A percentile compares a stretch with the other conserved stretches of the same genome.
Evolutionary conservation across 2,888 invertebrate genomes (phyloP).

Genomic region (Drosophila kambysellisi): DNA sequence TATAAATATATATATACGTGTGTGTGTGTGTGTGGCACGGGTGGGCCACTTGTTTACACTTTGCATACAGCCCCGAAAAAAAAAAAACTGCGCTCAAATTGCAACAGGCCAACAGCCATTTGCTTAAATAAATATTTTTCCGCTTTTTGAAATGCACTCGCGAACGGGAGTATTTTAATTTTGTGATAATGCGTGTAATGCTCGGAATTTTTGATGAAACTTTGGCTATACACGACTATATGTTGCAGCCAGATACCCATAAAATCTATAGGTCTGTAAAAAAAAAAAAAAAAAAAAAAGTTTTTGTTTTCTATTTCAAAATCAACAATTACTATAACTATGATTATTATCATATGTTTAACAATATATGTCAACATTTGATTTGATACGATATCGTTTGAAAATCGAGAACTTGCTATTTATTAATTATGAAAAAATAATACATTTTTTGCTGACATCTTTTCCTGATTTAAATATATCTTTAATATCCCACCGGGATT

Average conservation of each 20-base stretch:
- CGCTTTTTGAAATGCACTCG: slow-evolving; percentile 9
- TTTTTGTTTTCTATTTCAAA: not conserved
- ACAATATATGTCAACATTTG: not conserved
- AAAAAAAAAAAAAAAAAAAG: too few species aligned
- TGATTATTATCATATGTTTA: not conserved
- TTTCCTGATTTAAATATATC: not conserved
- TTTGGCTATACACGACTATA: not conserved
- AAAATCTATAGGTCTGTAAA: too few species aligned
- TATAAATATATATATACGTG: not conserved
- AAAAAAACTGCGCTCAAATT: slow-evolving; percentile 29
- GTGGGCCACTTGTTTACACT: slow-evolving; percentile 65
- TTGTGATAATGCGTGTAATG: not conserved
- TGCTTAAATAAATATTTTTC: slow-evolving; percentile 36
- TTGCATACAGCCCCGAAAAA: slow-evolving; percentile 14
- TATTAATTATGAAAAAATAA: not conserved
- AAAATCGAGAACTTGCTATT: not conserved
- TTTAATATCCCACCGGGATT: rapidly evolving
- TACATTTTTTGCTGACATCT: not conserved
- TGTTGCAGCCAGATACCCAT: not conserved
- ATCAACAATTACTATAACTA: not conserved
- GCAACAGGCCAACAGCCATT: slow-evolving; percentile 36
- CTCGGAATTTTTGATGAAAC: not conserved
- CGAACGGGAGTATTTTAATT: not conserved
- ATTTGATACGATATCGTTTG: not conserved
- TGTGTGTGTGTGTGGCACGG: slow-evolving; percentile 10